phyloP scores from a whole-genome alignment of 2,888 invertebrate genomes.

The Agrochola circellaris region DNA sequence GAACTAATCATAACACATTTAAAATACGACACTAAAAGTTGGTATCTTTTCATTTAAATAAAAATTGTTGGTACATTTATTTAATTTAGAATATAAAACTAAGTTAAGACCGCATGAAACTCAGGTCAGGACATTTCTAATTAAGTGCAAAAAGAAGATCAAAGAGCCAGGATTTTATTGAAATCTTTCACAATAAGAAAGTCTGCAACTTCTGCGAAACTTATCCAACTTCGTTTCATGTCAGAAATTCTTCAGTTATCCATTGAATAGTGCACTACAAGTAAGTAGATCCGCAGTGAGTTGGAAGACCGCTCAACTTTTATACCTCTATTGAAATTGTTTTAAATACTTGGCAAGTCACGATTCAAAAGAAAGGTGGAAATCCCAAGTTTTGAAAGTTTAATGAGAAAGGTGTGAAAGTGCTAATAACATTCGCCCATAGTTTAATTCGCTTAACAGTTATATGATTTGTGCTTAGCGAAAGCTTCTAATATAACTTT shows the following conservation, averaged over 20 bases:
- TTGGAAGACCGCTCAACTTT: constrained; percentile 59
- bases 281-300: constrained; percentile 42
- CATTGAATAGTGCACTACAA: constrained; percentile 60
- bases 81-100: constrained; percentile 19
- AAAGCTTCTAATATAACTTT: neutral
- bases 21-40: neutral
- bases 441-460: neutral
- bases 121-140: constrained; percentile 25
- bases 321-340: constrained; percentile 66
- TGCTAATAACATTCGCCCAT: neutral
- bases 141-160: constrained; percentile 28
- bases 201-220: constrained; percentile 49
- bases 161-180: constrained; percentile 35
- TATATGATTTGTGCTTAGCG: neutral
- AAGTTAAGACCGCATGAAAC: neutral
- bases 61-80: neutral
- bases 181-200: constrained; percentile 45
- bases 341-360: constrained; percentile 55
- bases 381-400: neutral
- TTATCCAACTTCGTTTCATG: constrained; percentile 52
- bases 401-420: constrained; percentile 1
- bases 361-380: constrained; percentile 20
- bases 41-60: too few species aligned
- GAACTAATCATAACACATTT: constrained; percentile 16
- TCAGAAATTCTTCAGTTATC: constrained; percentile 59